phyloP scores from a whole-genome alignment of 2,113 vertebrate genomes.

The Anolis carolinensis region DNA sequence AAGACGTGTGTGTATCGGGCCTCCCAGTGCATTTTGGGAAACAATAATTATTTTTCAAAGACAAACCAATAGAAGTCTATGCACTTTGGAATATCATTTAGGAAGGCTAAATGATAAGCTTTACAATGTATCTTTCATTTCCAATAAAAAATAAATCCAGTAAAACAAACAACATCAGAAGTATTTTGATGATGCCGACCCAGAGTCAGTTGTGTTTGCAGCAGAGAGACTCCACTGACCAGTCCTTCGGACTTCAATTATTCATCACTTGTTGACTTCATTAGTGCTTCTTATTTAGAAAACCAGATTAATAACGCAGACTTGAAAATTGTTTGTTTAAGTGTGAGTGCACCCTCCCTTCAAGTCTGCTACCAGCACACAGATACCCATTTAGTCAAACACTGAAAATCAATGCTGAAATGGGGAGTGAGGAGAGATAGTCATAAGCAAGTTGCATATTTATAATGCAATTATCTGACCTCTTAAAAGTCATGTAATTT shows the following conservation, averaged over 20 bases:
- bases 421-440: not conserved
- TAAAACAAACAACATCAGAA: slow-evolving; percentile 13
- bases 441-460: slow-evolving; percentile 49
- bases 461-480: slow-evolving; percentile 61
- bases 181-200: slow-evolving; percentile 57
- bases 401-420: slow-evolving; percentile 43
- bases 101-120: not conserved
- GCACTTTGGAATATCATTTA: too few species aligned
- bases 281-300: slow-evolving; percentile 57
- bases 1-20: too few species aligned
- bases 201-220: slow-evolving; percentile 58
- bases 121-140: slow-evolving; percentile 65
- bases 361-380: not conserved
- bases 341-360: slow-evolving; percentile 16
- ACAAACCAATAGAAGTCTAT: too few species aligned
- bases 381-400: slow-evolving; percentile 35
- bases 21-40: too few species aligned
- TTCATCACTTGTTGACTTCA: slow-evolving; percentile 57
- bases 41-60: too few species aligned
- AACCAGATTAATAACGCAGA: slow-evolving; percentile 42
- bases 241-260: slow-evolving; percentile 43
- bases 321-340: slow-evolving; percentile 27
- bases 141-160: not conserved
- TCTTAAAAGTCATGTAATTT: slow-evolving; percentile 54
- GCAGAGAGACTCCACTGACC: slow-evolving; percentile 5